Conservation (phyloP, 2,797 vertebrate genomes). For the Lerista edwardsae region DNA sequence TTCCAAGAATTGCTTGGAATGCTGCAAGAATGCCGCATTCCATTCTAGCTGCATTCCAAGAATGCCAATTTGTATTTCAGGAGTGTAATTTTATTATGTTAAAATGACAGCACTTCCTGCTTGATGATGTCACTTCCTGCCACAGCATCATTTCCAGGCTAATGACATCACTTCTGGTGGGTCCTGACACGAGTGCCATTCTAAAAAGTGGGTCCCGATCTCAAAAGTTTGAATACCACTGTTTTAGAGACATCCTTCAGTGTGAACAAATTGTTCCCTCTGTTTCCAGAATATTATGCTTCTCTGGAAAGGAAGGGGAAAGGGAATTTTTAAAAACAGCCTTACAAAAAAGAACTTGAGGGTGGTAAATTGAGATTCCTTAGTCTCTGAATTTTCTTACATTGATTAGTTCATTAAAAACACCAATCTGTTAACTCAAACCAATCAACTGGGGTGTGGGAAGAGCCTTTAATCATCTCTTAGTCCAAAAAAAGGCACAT, state of each 20-base stretch:
- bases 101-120: too few species aligned
- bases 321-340: not conserved
- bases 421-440: not conserved
- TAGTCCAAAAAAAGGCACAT: not conserved
- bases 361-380: not conserved
- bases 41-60: too few species aligned
- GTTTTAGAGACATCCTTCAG: not conserved
- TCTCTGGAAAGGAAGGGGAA: not conserved
- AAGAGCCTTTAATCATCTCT: slow-evolving; percentile 16
- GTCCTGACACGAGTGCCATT: too few species aligned
- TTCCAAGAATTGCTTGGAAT: too few species aligned
- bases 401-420: not conserved
- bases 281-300: not conserved
- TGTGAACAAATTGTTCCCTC: not conserved
- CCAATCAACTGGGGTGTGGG: not conserved
- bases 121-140: too few species aligned
- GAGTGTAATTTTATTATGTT: too few species aligned
- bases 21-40: too few species aligned
- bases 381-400: not conserved
- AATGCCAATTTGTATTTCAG: too few species aligned
- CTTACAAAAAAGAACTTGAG: not conserved
- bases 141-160: too few species aligned
- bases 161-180: too few species aligned
- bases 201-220: too few species aligned
- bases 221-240: too few species aligned